phyloP scores from a whole-genome alignment of 2,113 vertebrate species.

The Pimephales promelas region DNA sequence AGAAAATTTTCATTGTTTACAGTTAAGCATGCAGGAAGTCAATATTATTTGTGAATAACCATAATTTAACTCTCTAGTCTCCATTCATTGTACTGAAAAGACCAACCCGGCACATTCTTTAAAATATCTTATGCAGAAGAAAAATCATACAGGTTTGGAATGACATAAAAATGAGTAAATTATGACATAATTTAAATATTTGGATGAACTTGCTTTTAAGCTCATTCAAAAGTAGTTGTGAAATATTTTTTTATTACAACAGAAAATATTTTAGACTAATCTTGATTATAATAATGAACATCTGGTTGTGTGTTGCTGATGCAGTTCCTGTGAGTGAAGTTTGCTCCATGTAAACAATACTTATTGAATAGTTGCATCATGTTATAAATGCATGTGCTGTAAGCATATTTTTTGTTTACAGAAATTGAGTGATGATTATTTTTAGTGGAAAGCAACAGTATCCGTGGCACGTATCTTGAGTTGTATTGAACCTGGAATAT shows the following conservation, averaged over 20 bases:
- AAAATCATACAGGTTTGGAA: too few species aligned
- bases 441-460: not conserved
- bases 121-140: too few species aligned
- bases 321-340: too few species aligned
- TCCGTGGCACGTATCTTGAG: not conserved
- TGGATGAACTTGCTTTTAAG: too few species aligned
- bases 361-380: not conserved
- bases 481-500: not conserved
- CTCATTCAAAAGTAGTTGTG: not conserved
- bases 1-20: not conserved
- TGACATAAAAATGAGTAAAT: not conserved
- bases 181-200: not conserved
- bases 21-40: not conserved
- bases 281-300: too few species aligned
- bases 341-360: not conserved
- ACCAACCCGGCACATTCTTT: too few species aligned
- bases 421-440: not conserved
- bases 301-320: too few species aligned
- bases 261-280: not conserved
- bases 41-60: not conserved
- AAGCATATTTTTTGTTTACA: not conserved
- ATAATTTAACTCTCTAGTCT: too few species aligned
- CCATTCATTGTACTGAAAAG: too few species aligned
- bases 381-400: not conserved
- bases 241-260: not conserved